A percentile compares a stretch with the other conserved stretches of the same genome.
These are phyloP conservation scores for Zaprionus africanus DNA, from an alignment of 1,140 invertebrate genomes.

Conservation along the genomic window DNA sequence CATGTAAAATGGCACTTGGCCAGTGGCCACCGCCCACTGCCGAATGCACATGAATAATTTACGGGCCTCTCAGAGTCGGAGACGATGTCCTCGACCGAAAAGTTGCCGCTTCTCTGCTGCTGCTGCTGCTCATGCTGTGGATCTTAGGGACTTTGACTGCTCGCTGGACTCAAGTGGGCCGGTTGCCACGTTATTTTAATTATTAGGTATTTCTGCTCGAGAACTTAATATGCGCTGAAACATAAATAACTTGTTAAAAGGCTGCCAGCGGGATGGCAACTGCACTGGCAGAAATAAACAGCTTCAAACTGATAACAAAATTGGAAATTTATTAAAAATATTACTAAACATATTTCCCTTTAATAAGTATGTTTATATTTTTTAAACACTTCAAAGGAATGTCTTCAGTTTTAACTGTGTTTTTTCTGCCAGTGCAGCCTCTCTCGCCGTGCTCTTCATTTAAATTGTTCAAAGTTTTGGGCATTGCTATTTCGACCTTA, in stretches of 20 bases:
- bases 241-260: constrained; percentile 50
- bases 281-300: constrained; percentile 1
- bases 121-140: neutral
- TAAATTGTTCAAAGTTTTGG: constrained; percentile 12
- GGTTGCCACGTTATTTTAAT: constrained; percentile 38
- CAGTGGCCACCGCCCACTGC: constrained; percentile 23
- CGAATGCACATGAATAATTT: constrained; percentile 68
- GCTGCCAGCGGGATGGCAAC: constrained; percentile 5
- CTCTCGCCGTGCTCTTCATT: constrained; percentile 4
- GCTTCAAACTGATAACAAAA: too few species aligned
- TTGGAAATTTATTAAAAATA: too few species aligned
- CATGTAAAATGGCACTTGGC: constrained; percentile 52
- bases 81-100: constrained; percentile 47
- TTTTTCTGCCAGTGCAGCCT: constrained; percentile 6
- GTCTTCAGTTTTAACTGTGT: too few species aligned
- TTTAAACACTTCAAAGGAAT: too few species aligned
- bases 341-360: too few species aligned
- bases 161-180: constrained; percentile 11
- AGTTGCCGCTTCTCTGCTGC: neutral
- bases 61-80: constrained; percentile 13
- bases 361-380: too few species aligned
- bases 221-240: constrained; percentile 41
- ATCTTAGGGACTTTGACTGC: constrained; percentile 24
- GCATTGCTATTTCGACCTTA: constrained; percentile 13
- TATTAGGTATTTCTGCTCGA: constrained; percentile 40